phyloP scores from a whole-genome alignment of 2,113 vertebrate species.

The Archilochus colubris region DNA sequence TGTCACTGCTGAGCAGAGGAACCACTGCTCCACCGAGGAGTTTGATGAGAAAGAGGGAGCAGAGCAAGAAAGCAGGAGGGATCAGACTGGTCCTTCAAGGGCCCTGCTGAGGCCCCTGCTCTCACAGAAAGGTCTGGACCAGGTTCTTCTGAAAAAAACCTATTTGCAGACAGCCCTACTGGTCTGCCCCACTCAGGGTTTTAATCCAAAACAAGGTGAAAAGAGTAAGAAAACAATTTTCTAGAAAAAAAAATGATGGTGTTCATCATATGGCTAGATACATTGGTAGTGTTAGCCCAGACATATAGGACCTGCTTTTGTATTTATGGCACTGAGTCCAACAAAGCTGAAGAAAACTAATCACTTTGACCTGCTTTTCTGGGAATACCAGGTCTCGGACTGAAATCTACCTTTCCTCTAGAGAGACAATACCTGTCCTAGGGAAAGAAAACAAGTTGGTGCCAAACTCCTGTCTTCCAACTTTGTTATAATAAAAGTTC shows the following conservation, averaged over 20 bases:
- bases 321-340: not conserved
- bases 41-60: not conserved
- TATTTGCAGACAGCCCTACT: not conserved
- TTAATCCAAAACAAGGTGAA: not conserved
- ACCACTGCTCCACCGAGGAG: not conserved
- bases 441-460: not conserved
- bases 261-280: not conserved
- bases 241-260: not conserved
- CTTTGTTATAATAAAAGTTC: not conserved
- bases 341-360: not conserved
- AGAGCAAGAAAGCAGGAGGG: accelerated
- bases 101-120: not conserved
- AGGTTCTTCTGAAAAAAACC: not conserved
- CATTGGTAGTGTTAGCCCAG: not conserved
- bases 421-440: not conserved
- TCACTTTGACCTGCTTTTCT: constrained; percentile 17
- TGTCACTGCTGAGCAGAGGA: not conserved
- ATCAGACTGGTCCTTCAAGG: too few relatives aligned
- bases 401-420: not conserved
- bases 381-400: not conserved
- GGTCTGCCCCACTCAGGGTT: accelerated
- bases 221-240: not conserved
- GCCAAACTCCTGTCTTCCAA: constrained; percentile 12
- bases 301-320: accelerated
- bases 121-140: not conserved